Conservation (phyloP, 2,797 vertebrate genomes). For the Bryconaethiops microstoma region DNA sequence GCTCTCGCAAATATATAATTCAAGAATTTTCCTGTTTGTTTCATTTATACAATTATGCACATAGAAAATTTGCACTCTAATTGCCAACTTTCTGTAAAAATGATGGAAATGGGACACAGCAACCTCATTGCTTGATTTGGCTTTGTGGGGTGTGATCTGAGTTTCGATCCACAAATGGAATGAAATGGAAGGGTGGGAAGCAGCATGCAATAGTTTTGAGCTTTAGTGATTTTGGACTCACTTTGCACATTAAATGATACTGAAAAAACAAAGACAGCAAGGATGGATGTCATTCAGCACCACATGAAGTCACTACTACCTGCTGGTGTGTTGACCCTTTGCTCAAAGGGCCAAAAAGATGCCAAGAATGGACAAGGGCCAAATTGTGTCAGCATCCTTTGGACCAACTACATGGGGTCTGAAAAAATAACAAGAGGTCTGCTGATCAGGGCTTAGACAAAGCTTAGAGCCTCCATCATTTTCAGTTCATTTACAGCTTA, state of each 20-base stretch:
- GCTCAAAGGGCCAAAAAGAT: constrained; percentile 46
- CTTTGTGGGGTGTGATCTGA: constrained; percentile 27
- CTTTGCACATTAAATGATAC: constrained; percentile 17
- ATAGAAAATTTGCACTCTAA: background rate
- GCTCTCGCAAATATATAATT: background rate
- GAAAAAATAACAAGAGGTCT: constrained; percentile 51
- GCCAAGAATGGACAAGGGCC: constrained; percentile 36
- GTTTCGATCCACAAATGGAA: constrained; percentile 36
- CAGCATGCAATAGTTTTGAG: constrained; percentile 27
- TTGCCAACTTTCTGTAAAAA: constrained; percentile 9
- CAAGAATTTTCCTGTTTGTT: background rate
- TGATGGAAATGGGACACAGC: constrained; percentile 9
- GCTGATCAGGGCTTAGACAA: constrained; percentile 27
- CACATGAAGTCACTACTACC: constrained; percentile 50
- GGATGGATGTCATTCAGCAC: constrained; percentile 26
- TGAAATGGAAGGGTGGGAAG: constrained; percentile 19
- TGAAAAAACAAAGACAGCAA: constrained; percentile 18
- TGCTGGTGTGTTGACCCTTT: constrained; percentile 40
- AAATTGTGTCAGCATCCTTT: constrained; percentile 47
- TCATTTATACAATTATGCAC: background rate
- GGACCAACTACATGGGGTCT: constrained; percentile 46
- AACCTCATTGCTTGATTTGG: constrained; percentile 26
- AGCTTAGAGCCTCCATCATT: constrained; percentile 7
- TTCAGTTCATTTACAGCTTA: background rate
- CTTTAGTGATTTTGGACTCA: constrained; percentile 1